Conservation (phyloP, 2,888 invertebrate genomes). For the Brachypalpus laphriformis region DNA sequence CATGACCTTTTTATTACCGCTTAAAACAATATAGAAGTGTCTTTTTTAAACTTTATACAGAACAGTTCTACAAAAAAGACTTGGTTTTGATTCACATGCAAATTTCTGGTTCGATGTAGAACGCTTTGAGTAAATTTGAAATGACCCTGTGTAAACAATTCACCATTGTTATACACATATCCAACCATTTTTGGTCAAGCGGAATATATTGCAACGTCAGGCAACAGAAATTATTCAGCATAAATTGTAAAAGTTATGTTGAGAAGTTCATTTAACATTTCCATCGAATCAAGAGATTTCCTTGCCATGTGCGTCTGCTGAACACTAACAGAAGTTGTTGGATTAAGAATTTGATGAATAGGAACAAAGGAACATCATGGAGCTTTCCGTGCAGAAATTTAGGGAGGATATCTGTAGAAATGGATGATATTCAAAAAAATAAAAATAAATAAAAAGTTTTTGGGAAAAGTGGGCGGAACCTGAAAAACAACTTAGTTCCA, state of each 20-base stretch:
- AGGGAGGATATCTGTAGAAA: not conserved
- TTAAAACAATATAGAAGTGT: not conserved
- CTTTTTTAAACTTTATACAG: not conserved
- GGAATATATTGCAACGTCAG: not conserved
- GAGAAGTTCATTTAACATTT: slow-evolving; percentile 1
- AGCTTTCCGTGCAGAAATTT: not conserved
- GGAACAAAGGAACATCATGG: not conserved
- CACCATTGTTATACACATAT: not conserved
- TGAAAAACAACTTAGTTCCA: not conserved
- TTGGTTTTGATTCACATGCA: not conserved
- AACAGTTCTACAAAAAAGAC: not conserved
- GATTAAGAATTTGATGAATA: not conserved
- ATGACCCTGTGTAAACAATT: not conserved
- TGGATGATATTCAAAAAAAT: not conserved
- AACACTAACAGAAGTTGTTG: not conserved
- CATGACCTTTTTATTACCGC: not conserved
- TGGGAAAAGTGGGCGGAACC: not conserved
- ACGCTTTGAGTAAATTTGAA: not conserved
- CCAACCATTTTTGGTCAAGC: not conserved
- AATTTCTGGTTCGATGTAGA: not conserved
- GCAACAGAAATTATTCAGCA: slow-evolving; percentile 4
- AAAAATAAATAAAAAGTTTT: not conserved
- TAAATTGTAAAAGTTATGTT: slow-evolving; percentile 8
- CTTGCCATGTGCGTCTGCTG: not conserved
- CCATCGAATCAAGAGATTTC: not conserved